Evolutionary conservation across 1,140 invertebrate species (phyloP).

Genomic region (Paracyclopina nana): DNA sequence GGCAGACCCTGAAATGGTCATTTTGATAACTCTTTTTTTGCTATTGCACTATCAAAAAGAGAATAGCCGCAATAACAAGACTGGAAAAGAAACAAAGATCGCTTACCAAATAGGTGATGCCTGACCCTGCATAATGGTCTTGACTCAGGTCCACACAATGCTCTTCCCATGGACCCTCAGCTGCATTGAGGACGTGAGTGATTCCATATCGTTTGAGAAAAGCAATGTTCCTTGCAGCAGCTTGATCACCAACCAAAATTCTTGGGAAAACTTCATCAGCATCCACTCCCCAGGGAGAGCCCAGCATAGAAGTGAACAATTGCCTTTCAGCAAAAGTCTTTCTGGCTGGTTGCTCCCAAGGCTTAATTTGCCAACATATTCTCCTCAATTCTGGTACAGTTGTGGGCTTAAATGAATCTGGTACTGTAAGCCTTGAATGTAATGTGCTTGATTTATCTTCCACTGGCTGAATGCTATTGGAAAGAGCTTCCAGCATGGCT

Average conservation of each 20-base stretch:
- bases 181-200: constrained; percentile 29
- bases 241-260: constrained; percentile 25
- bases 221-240: constrained; percentile 20
- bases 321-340: background rate
- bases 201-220: constrained; percentile 25
- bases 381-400: background rate
- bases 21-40: no score
- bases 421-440: background rate
- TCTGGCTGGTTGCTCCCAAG: background rate
- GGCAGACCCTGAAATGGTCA: background rate
- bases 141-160: constrained; percentile 8
- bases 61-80: no score
- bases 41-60: no score
- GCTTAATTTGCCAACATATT: constrained; percentile 12
- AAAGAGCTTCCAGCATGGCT: no score
- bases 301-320: constrained; percentile 3
- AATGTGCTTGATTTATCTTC: no score
- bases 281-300: constrained; percentile 17
- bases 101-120: constrained; percentile 5
- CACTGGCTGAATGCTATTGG: no score
- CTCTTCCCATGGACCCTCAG: constrained; percentile 22
- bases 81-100: no score
- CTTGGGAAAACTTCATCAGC: constrained; percentile 24
- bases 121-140: constrained; percentile 5
- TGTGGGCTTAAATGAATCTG: background rate